Evolutionary conservation across 2,113 vertebrate genomes (phyloP).

Genomic region (Scomber colias): DNA sequence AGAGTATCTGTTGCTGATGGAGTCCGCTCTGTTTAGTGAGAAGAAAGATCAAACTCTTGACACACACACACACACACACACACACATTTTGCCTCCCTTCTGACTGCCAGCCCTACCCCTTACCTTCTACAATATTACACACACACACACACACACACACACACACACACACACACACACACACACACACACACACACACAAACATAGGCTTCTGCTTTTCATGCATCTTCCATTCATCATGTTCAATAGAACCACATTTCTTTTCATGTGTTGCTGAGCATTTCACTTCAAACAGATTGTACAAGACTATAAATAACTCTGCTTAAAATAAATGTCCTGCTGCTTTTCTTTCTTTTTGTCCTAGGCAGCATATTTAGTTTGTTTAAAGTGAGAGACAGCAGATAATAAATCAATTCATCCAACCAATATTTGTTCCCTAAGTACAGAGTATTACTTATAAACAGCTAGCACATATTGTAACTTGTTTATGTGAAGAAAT

Average conservation of each 20-base stretch:
- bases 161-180: neutral
- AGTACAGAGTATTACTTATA: neutral
- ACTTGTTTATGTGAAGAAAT: conserved; percentile 43
- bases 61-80: conserved; percentile 35
- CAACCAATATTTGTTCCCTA: conserved; percentile 29
- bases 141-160: neutral
- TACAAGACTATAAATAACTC: conserved; percentile 59
- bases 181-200: neutral
- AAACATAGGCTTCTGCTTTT: conserved; percentile 9
- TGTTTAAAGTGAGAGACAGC: conserved; percentile 25
- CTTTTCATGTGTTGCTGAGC: conserved; percentile 44
- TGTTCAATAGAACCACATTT: conserved; percentile 27
- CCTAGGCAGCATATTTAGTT: conserved; percentile 31
- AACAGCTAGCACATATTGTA: conserved; percentile 18
- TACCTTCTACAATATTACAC: neutral
- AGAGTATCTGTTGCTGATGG: conserved; percentile 71
- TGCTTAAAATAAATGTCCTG: conserved; percentile 62
- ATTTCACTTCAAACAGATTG: conserved; percentile 50
- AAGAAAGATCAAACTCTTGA: conserved; percentile 52
- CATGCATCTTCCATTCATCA: conserved; percentile 29
- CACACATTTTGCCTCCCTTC: neutral
- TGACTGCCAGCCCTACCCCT: conserved; percentile 14
- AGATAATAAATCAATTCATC: conserved; percentile 43
- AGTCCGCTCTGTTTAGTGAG: conserved; percentile 64
- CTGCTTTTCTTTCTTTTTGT: conserved; percentile 46